A percentile compares a stretch with the other conserved stretches of the same genome.
phyloP scores from a whole-genome alignment of 2,888 invertebrate genomes.

The Lacanobia oleracea region DNA sequence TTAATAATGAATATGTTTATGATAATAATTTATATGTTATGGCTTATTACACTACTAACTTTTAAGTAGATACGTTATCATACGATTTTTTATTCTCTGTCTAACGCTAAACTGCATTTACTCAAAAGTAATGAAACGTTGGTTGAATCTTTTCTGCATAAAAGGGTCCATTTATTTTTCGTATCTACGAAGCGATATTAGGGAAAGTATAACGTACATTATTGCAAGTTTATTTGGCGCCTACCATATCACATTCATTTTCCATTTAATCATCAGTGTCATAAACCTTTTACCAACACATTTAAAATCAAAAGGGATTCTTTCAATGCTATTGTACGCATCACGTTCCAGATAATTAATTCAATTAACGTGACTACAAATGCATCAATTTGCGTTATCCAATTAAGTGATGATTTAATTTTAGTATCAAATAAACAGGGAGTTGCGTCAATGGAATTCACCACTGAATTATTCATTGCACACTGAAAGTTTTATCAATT shows the following conservation, averaged over 20 bases:
- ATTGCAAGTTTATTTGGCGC: too few relatives aligned
- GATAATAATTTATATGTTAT: too few relatives aligned
- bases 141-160: too few relatives aligned
- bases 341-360: constrained; percentile 72
- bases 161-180: too few relatives aligned
- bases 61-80: too few relatives aligned
- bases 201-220: too few relatives aligned
- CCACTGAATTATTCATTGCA: constrained; percentile 44
- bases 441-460: constrained; percentile 39
- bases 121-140: too few relatives aligned
- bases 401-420: constrained; percentile 77
- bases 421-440: constrained; percentile 69
- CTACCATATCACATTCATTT: not conserved
- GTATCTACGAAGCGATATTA: too few relatives aligned
- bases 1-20: too few relatives aligned
- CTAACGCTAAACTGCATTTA: too few relatives aligned
- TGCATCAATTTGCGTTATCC: constrained; percentile 76
- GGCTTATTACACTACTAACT: too few relatives aligned
- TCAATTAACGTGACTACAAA: constrained; percentile 74
- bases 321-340: constrained; percentile 40
- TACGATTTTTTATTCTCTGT: too few relatives aligned
- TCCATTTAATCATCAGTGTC: not conserved
- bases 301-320: constrained; percentile 56
- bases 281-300: constrained; percentile 27
- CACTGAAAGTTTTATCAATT: constrained; percentile 32